Conservation (phyloP, 2,888 invertebrate species). For the Emmelina monodactyla region DNA sequence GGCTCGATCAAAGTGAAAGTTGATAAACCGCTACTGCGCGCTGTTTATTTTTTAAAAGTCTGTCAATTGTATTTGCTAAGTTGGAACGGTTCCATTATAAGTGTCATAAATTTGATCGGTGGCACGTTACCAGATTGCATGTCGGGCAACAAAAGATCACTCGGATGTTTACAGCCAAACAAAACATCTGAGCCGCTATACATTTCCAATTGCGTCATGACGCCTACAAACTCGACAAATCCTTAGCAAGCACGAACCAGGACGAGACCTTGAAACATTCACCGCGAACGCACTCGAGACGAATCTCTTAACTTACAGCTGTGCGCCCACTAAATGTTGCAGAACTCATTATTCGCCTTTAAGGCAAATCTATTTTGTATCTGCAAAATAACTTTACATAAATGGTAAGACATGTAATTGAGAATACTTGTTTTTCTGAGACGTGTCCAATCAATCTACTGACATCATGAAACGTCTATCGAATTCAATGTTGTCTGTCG, state of each 20-base stretch:
- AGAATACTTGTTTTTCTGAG: background rate
- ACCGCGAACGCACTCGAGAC: conserved; percentile 51
- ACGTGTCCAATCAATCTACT: background rate
- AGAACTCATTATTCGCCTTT: conserved; percentile 22
- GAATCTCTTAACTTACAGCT: conserved; percentile 45
- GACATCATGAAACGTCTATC: no score
- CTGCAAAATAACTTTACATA: conserved; percentile 1
- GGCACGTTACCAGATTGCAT: no score
- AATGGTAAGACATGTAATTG: background rate
- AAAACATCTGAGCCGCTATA: no score
- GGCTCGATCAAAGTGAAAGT: conserved; percentile 40
- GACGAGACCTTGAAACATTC: conserved; percentile 64
- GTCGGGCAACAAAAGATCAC: no score
- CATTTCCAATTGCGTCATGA: conserved; percentile 44
- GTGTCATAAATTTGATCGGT: no score
- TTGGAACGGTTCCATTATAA: no score
- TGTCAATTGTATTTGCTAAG: conserved; percentile 29
- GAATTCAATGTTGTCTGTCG: no score
- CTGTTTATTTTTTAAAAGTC: conserved; percentile 30
- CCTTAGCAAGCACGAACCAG: conserved; percentile 53
- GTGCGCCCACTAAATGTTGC: conserved; percentile 44
- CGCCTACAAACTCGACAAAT: conserved; percentile 56
- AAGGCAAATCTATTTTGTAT: background rate
- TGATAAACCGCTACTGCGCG: conserved; percentile 22
- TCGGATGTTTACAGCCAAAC: no score